Base-by-base conservation (phyloP, 2,113 vertebrate genomes). In the Excalfactoria chinensis region DNA sequence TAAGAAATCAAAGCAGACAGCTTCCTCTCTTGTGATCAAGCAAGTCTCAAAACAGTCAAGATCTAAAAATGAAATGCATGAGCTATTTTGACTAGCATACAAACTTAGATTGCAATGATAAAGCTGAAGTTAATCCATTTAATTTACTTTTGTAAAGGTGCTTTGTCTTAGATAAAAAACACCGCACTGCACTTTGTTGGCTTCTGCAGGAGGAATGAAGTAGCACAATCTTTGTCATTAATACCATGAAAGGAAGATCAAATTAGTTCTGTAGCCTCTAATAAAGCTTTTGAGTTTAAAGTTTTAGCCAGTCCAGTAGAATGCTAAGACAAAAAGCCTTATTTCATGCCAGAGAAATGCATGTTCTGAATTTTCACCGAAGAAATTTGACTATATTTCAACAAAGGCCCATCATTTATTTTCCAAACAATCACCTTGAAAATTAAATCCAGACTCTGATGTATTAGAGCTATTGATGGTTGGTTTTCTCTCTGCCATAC, bases 11-110 rank as follows among this genome's bases (percentile, higher is more conserved):
- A 91, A 91, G 56, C 86, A 96, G 81, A 92, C 3, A 14, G 86
- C 43, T 80, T 95, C 89, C 55, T 73, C 16, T 86, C 71, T 84
- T 43, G 23, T 11, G 87, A 95, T 88, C 53, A 88, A 96, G 63
- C 22, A 91, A 72, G 41, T 72, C 74, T 96, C 93, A 77, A 66
- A 89, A 97, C 32, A 96, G 95, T 91, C 35, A 73, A 84, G 55
- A 81, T 11, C 23, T 76, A 77, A 83, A 93, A 91, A 81, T 77
- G 53, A 93, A 92, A 73, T 89, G 64, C 63, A 63, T 23, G 6
- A 95, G 20, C 75, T 95, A 91, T 96, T 96, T 66, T 93, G 86
- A 95, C 66, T 85, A 40, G 63, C 78, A 94, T 87, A 71, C 37
- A 78, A 86, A 93, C 86, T 53, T 35, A 93, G 78, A 84, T 83